Conservation (phyloP, 2,797 vertebrate species). For the Peromyscus melanophrys region DNA sequence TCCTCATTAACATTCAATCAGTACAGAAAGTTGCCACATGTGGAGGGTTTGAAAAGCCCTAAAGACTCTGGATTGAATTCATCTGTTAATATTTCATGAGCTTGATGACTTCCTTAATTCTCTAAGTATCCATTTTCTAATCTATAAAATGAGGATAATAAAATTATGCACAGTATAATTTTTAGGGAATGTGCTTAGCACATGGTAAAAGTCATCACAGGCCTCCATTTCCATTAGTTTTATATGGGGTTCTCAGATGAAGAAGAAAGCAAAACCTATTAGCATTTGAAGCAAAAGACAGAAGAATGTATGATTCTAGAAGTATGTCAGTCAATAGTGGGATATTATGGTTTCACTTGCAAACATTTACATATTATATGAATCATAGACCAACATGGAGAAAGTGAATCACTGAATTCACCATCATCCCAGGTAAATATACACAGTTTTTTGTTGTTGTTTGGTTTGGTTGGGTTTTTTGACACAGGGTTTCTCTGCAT, state of each 20-base stretch:
- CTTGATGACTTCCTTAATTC: background rate
- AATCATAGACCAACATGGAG: background rate
- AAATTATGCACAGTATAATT: background rate
- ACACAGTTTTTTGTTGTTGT: background rate
- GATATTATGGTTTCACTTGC: background rate
- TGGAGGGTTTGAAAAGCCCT: background rate
- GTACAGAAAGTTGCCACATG: background rate
- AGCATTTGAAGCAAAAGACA: background rate
- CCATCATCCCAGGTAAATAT: background rate
- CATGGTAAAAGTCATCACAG: background rate
- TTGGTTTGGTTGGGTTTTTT: background rate
- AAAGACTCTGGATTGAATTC: background rate
- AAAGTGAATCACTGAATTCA: background rate
- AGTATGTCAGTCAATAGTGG: background rate
- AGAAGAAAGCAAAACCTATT: background rate
- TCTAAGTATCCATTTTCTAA: constrained; percentile 20
- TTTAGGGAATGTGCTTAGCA: background rate
- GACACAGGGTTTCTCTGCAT: background rate
- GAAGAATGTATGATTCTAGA: background rate
- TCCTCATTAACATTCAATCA: background rate
- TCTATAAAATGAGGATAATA: background rate
- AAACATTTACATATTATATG: background rate
- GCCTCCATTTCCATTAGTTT: background rate
- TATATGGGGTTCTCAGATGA: background rate
- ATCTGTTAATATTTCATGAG: constrained; percentile 24